Conservation (phyloP, 2,888 invertebrate species). For the Callosobruchus maculatus region DNA sequence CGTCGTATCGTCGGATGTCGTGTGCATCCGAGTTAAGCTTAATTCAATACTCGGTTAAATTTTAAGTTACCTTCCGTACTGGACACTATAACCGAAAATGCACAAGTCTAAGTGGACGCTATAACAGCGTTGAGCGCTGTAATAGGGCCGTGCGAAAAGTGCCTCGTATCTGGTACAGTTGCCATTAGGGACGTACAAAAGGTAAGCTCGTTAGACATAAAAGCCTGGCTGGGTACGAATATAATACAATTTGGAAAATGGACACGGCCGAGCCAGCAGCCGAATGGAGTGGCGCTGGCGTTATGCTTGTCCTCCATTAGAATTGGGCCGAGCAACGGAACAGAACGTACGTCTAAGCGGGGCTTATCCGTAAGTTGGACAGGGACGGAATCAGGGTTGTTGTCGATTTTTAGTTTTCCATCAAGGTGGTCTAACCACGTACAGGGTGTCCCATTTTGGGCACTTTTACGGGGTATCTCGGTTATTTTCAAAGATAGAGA, state of each 20-base stretch:
- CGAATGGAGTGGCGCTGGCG: not conserved
- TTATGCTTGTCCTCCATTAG: not conserved
- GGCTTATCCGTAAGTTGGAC: not conserved
- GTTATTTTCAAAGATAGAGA: no score
- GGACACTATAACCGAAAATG: not conserved
- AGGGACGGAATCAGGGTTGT: not conserved
- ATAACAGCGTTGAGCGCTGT: not conserved
- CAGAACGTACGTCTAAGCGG: not conserved
- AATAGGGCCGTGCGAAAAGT: not conserved
- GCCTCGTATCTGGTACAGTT: not conserved
- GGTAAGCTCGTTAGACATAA: not conserved
- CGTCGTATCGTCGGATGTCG: no score
- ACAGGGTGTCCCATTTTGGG: no score
- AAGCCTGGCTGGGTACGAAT: not conserved
- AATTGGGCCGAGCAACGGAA: not conserved
- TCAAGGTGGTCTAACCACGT: no score
- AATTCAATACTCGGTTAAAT: no score
- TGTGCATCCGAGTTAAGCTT: no score
- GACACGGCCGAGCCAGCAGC: not conserved
- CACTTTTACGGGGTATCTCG: no score
- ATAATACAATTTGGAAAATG: not conserved
- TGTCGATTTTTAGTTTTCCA: no score
- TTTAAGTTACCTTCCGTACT: no score
- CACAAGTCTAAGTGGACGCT: not conserved
- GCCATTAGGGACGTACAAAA: not conserved